Evolutionary conservation across 2,888 invertebrate genomes (phyloP).

Genomic region (Apodemia duryi): DNA sequence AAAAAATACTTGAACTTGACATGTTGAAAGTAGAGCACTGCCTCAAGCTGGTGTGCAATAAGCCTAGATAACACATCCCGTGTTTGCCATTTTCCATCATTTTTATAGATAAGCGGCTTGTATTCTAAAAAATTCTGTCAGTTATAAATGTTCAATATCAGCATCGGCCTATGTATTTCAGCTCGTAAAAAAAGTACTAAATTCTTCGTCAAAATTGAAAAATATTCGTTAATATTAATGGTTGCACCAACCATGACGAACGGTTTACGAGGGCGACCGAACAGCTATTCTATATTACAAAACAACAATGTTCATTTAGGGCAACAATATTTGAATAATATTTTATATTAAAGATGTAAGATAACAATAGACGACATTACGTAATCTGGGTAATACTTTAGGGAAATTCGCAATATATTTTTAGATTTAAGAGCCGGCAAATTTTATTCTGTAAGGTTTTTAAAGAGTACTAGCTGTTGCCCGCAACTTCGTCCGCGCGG

Average conservation of each 20-base stretch:
- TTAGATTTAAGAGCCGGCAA: too few species aligned
- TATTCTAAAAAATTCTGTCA: constrained; percentile 1
- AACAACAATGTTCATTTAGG: constrained; percentile 5
- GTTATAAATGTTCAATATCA: constrained; percentile 10
- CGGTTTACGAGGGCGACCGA: constrained; percentile 17
- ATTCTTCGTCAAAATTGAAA: constrained; percentile 22
- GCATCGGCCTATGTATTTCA: constrained; percentile 7
- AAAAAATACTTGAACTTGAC: too few species aligned
- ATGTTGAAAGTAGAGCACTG: too few species aligned
- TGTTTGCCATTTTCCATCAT: too few species aligned
- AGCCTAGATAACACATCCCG: too few species aligned
- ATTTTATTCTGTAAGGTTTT: too few species aligned
- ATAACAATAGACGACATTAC: not conserved
- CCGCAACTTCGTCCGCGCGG: too few species aligned
- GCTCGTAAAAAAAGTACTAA: constrained; percentile 20
- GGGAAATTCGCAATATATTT: too few species aligned
- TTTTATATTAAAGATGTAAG: not conserved
- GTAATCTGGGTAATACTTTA: too few species aligned
- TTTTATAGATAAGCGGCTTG: too few species aligned
- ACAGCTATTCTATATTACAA: not conserved
- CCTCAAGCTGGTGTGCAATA: too few species aligned
- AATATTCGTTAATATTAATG: constrained; percentile 21
- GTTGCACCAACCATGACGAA: constrained; percentile 18
- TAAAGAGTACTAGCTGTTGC: too few species aligned
- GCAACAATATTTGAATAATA: not conserved